Evolutionary conservation across 1,140 invertebrate species (phyloP), one percentile per base, ranked within the genome.

Genomic region (Pemphigus obesinymphae): DNA sequence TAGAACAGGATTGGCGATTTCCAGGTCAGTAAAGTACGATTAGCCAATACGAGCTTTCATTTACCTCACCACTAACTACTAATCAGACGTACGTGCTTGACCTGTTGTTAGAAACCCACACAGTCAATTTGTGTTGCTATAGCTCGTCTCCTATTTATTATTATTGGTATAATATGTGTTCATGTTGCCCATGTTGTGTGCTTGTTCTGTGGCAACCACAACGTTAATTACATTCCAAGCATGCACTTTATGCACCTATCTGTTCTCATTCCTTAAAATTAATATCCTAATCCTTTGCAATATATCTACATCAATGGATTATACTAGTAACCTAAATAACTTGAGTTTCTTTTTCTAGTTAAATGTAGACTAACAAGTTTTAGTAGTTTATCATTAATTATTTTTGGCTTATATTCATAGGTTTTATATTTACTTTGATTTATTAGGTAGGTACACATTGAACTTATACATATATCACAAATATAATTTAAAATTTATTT

Each of bases 1-100:
- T 92, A 87, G 97, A 98, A 87, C 96, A 98, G 89, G 94, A 95
- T 87, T 98, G 96, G 94, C 87, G 95, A 96, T 89, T 94, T 96
- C 87, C 93, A 93, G 87, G 92, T 94, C 87, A 92, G 92, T 88
- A 92, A 93, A 89, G 91, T 92, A 91, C 88, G 88, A 87, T 88
- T 84, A 82, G 83, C 82, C 83, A 82, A 78, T 55, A 80, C 76
- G 76, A 80, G 76, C 76, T 55, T 80, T 80, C 76, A 80, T 80
- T 80, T 82, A 82, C 82, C 75, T 82, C 82, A 82, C 75, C 82
- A 82, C 82, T 82, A 82, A 82, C 82, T 75, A 82, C 73, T 82
- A 82, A 82, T 82, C 53, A 55, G 76, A 80, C 50, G 76, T 80
- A 55, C 76, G 63, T 55, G 76, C 76, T 55, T 80, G 76, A 80